A percentile compares a stretch with the other conserved stretches of the same genome.
Conservation (phyloP, 2,113 vertebrate genomes). For the Lutjanus erythropterus region DNA sequence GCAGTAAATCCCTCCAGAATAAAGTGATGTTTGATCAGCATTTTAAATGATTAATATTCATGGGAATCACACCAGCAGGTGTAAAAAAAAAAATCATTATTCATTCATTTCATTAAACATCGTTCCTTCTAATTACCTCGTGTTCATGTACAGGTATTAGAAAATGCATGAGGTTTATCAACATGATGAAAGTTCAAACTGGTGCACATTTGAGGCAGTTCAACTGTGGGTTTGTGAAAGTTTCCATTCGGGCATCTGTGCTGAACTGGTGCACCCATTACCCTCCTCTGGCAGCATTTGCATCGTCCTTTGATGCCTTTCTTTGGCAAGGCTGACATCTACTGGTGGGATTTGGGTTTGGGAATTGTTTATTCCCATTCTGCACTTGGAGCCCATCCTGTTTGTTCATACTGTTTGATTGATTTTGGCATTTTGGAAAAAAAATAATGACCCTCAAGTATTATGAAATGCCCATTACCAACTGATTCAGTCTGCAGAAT, state of each 20-base stretch:
- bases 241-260: constrained; percentile 26
- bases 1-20: too few species aligned
- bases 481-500: background rate
- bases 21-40: too few species aligned
- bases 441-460: background rate
- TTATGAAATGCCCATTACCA: background rate
- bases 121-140: too few species aligned
- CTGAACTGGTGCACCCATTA: constrained; percentile 18
- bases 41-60: too few species aligned
- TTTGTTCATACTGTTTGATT: background rate
- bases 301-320: background rate
- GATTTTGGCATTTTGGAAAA: background rate
- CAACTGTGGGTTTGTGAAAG: background rate
- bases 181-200: background rate
- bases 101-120: background rate
- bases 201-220: background rate
- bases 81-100: too few species aligned
- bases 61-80: too few species aligned
- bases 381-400: background rate
- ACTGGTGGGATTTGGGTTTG: constrained; percentile 31
- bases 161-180: background rate
- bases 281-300: background rate
- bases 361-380: background rate
- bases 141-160: background rate
- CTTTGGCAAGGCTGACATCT: constrained; percentile 63